These are phyloP conservation scores for Prunella fulvescens DNA, from an alignment of 2,113 vertebrate genomes.

Conservation along the genomic window DNA sequence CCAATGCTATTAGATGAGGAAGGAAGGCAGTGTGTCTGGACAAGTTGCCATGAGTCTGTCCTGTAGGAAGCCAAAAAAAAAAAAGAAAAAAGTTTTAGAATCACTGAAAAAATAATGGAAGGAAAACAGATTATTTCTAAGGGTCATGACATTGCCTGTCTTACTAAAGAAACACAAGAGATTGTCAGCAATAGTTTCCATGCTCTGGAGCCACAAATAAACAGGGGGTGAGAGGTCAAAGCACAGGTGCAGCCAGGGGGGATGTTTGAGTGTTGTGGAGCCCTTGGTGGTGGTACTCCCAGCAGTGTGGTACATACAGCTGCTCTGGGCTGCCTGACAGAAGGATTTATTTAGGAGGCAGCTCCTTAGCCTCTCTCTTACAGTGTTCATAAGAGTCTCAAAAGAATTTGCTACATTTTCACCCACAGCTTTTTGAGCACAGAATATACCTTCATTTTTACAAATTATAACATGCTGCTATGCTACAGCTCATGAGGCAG, in stretches of 20 bases:
- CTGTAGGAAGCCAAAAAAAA: constrained; percentile 60
- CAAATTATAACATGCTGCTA: neutral
- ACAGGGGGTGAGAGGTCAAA: neutral
- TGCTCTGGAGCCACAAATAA: neutral
- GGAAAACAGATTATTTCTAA: neutral
- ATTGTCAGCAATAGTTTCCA: neutral
- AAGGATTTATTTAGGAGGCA: neutral
- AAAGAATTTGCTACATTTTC: neutral
- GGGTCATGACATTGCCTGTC: neutral
- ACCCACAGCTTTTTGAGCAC: neutral
- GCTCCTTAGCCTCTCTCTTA: neutral
- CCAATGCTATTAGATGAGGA: constrained; percentile 94
- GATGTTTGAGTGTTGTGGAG: neutral
- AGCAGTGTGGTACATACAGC: neutral
- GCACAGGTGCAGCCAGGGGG: neutral
- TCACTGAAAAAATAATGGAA: neutral
- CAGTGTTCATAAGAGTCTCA: neutral
- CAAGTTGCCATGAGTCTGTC: constrained; percentile 92
- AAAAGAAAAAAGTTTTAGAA: neutral
- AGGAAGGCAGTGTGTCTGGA: constrained; percentile 95
- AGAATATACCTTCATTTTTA: neutral
- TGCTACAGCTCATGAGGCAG: neutral
- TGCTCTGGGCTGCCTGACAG: neutral
- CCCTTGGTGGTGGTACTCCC: neutral
- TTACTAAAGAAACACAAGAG: neutral